Evolutionary conservation across 2,888 invertebrate species (phyloP).

Genomic region (Lordiphosa andalusiaca): DNA sequence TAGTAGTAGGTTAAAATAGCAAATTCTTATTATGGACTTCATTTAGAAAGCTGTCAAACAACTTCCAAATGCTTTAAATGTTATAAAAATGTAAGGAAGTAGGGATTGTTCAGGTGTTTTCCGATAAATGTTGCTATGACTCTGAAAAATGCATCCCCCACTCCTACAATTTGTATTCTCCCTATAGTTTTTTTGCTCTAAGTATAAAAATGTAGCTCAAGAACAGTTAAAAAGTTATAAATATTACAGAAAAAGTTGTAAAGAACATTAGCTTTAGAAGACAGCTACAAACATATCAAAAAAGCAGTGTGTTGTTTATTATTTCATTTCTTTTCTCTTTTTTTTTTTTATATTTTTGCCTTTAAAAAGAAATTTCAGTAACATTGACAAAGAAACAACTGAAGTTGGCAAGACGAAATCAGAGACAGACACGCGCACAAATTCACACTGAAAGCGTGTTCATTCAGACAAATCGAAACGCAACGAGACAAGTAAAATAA

Average conservation of each 20-base stretch:
- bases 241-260: background rate
- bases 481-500: slow-evolving; percentile 9
- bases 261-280: slow-evolving; percentile 3
- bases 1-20: too few species aligned
- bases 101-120: too few species aligned
- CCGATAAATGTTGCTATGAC: too few species aligned
- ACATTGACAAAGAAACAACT: slow-evolving; percentile 27
- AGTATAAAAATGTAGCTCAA: background rate
- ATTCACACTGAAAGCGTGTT: slow-evolving; percentile 60
- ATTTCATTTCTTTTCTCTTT: background rate
- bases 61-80: too few species aligned
- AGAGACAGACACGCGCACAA: slow-evolving; percentile 48
- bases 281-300: slow-evolving; percentile 10
- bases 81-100: too few species aligned
- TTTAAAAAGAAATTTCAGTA: slow-evolving; percentile 31
- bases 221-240: too few species aligned
- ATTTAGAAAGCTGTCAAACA: too few species aligned
- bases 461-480: slow-evolving; percentile 35
- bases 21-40: too few species aligned
- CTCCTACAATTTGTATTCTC: too few species aligned
- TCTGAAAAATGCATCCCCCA: too few species aligned
- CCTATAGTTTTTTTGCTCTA: background rate
- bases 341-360: background rate
- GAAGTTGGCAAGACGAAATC: slow-evolving; percentile 54
- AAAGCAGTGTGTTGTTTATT: slow-evolving; percentile 17